Evolutionary conservation across 2,888 invertebrate genomes (phyloP), one percentile per base, ranked within the genome.

Genomic region (Tetrapedia diversipes): DNA sequence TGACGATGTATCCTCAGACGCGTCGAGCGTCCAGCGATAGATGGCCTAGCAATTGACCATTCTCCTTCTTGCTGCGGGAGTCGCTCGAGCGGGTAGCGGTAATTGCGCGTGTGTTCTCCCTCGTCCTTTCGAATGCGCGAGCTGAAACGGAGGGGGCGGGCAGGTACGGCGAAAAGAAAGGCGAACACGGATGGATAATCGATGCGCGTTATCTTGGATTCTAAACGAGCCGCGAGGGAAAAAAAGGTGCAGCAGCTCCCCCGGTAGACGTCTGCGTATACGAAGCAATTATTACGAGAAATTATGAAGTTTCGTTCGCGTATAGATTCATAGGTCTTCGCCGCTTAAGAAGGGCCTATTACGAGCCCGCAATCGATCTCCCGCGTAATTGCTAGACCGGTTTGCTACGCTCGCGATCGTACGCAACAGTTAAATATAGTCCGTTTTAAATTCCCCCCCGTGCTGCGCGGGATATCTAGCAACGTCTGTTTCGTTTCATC

Each of bases 281-380:
- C 53, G 61, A 64, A 47, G 79, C 69, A 73, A 81, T 82, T 82
- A 75, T 60, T 49, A n/a, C 19, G n/a, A 67, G 56, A 69, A 81
- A 66, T 72, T 79, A 82, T 61, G 72, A 75, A 82, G 66, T 71
- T 77, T 59, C 77, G 63, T 60, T 68, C 63, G n/a, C n/a, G 71
- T 68, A 65, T 27, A 47, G 69, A 63, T 77, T 53, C 71, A 66
- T 69, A 61, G 47, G 49, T 59, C 43, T 43, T 56, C 43, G 34
- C 29, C 69, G 69, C 39, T 47, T 49, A 65, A 66, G 64, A 70
- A 73, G 78, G 61, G 45, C 68, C 81, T 75, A 80, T 82, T 80
- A 83, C 81, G 66, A 64, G 57, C 22, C 72, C 53, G 75, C 83
- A 80, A 82, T 82, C 82, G 83, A 83, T 82, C 82, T 83, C 67